Evolutionary conservation across 2,113 vertebrate species (phyloP).

Genomic region (Rhinolophus sinicus): DNA sequence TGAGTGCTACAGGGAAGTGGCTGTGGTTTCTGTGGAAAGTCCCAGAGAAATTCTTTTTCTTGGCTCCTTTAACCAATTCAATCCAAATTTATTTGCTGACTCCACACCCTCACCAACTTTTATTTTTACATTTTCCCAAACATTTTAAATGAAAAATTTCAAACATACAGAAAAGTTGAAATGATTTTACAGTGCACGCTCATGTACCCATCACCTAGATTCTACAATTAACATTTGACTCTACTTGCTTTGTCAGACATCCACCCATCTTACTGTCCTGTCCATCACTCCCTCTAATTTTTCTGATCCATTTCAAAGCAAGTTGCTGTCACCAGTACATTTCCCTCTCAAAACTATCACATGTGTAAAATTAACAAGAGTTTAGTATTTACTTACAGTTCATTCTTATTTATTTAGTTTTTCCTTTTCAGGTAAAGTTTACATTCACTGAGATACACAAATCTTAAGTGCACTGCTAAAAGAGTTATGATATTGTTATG

Average conservation of each 20-base stretch:
- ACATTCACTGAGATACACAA: neutral
- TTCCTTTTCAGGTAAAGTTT: neutral
- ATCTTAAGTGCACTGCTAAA: neutral
- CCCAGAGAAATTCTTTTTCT: conserved; percentile 35
- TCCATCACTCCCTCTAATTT: neutral
- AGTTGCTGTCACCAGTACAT: neutral
- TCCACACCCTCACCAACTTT: neutral
- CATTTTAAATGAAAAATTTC: neutral
- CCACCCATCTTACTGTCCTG: neutral
- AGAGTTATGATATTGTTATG: neutral
- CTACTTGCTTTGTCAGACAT: neutral
- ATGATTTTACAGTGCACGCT: neutral
- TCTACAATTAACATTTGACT: neutral
- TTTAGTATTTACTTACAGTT: neutral
- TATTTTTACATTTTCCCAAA: conserved; percentile 25
- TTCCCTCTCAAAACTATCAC: neutral
- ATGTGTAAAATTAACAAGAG: neutral
- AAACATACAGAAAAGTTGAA: neutral
- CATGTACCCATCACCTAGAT: neutral
- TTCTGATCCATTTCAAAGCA: neutral
- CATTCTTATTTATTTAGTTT: neutral
- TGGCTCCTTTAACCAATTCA: neutral
- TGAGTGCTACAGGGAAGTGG: neutral
- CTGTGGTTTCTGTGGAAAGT: conserved; percentile 50
- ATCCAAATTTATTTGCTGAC: neutral